phyloP scores from a whole-genome alignment of 2,797 vertebrate genomes.

The Spinibarbus caldwelli region DNA sequence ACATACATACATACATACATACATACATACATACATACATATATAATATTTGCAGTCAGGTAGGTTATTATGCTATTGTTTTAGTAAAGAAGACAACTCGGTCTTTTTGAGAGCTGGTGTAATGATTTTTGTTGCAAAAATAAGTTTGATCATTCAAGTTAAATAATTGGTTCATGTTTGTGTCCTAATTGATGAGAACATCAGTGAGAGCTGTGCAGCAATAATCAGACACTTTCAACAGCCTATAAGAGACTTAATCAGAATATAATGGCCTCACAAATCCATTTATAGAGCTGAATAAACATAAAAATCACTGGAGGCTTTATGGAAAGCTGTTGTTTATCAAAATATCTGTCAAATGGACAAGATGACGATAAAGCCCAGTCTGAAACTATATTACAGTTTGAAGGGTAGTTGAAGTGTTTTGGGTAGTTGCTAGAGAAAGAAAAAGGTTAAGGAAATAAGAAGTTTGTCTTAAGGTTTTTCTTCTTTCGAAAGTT shows the following conservation, averaged over 20 bases:
- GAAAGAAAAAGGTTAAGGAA: not conserved
- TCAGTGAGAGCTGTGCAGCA: constrained; percentile 12
- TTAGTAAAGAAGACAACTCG: not conserved
- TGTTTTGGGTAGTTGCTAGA: not conserved
- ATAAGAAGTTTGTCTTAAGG: not conserved
- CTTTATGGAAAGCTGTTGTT: constrained; percentile 1
- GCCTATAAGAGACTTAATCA: constrained; percentile 23
- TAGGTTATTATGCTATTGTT: not conserved
- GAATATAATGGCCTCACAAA: constrained; percentile 29
- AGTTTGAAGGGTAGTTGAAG: not conserved
- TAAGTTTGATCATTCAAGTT: constrained; percentile 4
- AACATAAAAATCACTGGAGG: not conserved
- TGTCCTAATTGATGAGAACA: constrained; percentile 38
- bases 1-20: too few relatives aligned
- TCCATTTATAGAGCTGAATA: constrained; percentile 9
- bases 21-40: too few relatives aligned
- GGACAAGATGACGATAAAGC: not conserved
- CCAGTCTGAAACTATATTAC: not conserved
- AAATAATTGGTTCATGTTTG: constrained; percentile 44
- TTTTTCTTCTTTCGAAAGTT: not conserved
- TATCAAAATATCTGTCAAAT: not conserved
- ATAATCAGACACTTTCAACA: constrained; percentile 43
- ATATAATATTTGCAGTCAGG: not conserved
- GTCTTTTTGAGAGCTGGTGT: not conserved
- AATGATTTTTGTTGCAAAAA: not conserved